phyloP scores from a whole-genome alignment of 2,797 vertebrate genomes.

The Acridotheres tristis region DNA sequence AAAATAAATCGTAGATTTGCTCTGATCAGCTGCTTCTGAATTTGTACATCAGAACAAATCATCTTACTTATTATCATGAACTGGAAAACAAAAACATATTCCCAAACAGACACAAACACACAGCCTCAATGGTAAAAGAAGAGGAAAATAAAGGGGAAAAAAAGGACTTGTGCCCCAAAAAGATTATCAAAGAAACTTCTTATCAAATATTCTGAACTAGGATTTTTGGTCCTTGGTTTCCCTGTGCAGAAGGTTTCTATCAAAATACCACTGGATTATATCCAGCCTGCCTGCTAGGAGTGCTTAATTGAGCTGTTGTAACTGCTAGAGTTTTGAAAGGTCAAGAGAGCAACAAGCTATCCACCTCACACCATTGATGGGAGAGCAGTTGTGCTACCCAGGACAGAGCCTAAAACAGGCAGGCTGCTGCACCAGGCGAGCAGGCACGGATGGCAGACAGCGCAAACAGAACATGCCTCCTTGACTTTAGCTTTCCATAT shows the following conservation, averaged over 20 bases:
- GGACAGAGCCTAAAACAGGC: neutral
- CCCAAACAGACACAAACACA: neutral
- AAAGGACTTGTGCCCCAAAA: neutral
- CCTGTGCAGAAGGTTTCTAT: neutral
- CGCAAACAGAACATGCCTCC: neutral
- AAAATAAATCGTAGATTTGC: neutral
- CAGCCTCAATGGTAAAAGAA: neutral
- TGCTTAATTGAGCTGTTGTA: neutral
- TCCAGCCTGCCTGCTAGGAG: neutral
- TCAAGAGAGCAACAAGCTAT: neutral
- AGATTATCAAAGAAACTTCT: neutral
- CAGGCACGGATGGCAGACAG: neutral
- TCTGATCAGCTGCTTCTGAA: neutral
- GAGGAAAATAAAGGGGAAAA: neutral
- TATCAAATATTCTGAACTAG: neutral
- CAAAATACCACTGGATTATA: neutral
- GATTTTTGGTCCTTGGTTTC: neutral
- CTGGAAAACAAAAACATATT: neutral
- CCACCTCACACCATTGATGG: neutral
- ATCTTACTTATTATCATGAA: neutral
- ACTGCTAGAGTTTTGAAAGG: neutral
- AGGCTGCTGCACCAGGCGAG: neutral
- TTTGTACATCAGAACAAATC: neutral
- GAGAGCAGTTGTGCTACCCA: neutral
- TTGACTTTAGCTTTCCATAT: neutral